Percentiles rank a stretch among this genome's conserved stretches.
Conservation (phyloP, 1,140 invertebrate species). For the Meloidogyne chitwoodi region DNA sequence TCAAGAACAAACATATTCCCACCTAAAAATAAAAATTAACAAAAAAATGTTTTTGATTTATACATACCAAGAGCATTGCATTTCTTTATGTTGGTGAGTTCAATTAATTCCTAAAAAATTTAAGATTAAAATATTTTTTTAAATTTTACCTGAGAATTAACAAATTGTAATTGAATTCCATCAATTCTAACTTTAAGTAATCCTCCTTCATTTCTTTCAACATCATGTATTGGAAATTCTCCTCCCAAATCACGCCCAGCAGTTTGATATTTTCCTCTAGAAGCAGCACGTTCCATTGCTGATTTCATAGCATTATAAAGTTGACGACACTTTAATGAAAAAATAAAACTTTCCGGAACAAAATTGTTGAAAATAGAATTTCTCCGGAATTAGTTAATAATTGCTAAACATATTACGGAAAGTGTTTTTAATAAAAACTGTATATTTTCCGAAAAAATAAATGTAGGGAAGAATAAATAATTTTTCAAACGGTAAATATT, state of each 20-base stretch:
- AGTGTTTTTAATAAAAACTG: background rate
- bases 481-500: no score
- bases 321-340: conserved; percentile 81
- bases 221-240: conserved; percentile 96
- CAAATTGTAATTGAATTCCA: conserved; percentile 93
- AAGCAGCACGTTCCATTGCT: conserved; percentile 91
- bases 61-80: conserved; percentile 75
- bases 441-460: background rate
- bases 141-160: conserved; percentile 87
- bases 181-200: conserved; percentile 98
- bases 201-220: conserved; percentile 89
- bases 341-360: no score
- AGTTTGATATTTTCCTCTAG: conserved; percentile 68
- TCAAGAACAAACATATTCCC: conserved; percentile 97
- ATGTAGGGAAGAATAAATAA: no score
- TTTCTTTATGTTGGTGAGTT: conserved; percentile 96
- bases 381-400: no score
- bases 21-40: conserved; percentile 68
- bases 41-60: background rate
- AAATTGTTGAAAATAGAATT: no score
- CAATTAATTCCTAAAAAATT: conserved; percentile 92
- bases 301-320: conserved; percentile 97
- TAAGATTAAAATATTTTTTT: background rate
- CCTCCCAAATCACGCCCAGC: conserved; percentile 77
- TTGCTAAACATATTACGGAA: background rate